phyloP scores from a whole-genome alignment of 37 sponge, comb jelly and placozoan genomes.

The Hormiphora californensis region DNA sequence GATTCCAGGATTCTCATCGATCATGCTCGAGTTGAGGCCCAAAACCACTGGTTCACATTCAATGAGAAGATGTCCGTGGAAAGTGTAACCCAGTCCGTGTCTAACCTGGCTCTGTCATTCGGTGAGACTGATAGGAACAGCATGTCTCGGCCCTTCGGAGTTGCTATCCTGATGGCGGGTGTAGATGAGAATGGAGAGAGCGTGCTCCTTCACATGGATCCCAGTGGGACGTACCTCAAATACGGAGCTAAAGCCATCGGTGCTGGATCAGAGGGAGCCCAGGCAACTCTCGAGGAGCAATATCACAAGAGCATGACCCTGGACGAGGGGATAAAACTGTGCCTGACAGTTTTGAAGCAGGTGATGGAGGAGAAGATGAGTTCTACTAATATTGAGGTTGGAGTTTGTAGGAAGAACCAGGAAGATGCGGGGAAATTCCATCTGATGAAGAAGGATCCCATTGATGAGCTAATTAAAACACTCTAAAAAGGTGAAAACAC shows the following conservation, averaged over 20 bases:
- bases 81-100: conserved; percentile 86
- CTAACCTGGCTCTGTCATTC: conserved; percentile 89
- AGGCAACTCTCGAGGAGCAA: conserved; percentile 81
- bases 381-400: conserved; percentile 83
- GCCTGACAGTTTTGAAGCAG: conserved; percentile 81
- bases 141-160: conserved; percentile 93
- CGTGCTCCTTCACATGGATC: conserved; percentile 10
- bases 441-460: conserved; percentile 1
- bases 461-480: conserved; percentile 12
- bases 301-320: conserved; percentile 81
- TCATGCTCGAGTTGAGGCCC: conserved; percentile 88
- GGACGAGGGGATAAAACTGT: conserved; percentile 68
- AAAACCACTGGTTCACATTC: conserved; percentile 93
- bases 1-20: conserved; percentile 93
- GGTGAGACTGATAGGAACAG: conserved; percentile 65
- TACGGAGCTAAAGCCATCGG: conserved; percentile 94
- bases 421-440: conserved; percentile 27
- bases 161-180: conserved; percentile 89
- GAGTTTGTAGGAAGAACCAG: neutral
- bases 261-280: conserved; percentile 92
- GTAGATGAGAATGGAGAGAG: conserved; percentile 75
- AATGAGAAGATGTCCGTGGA: conserved; percentile 81
- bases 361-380: conserved; percentile 97
- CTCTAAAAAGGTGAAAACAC: no score
- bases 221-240: conserved; percentile 74